Conservation (phyloP, 1,140 invertebrate genomes). For the Trichonephila clavipes region DNA sequence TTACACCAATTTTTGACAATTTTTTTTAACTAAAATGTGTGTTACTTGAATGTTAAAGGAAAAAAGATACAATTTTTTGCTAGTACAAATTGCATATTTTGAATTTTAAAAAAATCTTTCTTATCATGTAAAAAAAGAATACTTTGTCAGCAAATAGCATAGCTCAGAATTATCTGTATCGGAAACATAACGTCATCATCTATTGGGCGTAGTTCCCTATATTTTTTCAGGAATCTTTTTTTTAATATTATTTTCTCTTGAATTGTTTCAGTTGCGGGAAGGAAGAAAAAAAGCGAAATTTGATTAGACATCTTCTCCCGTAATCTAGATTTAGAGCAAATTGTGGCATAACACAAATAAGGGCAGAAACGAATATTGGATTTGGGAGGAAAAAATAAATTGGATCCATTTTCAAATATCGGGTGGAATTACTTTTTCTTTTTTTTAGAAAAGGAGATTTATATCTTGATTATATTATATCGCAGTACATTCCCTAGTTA, state of each 20-base stretch:
- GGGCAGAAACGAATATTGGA: background rate
- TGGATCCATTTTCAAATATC: conserved; percentile 4
- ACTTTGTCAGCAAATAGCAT: background rate
- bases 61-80: too few species aligned
- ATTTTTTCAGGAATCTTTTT: background rate
- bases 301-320: background rate
- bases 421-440: background rate
- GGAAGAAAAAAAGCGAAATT: background rate
- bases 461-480: background rate
- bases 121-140: background rate
- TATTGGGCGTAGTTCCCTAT: background rate
- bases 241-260: background rate
- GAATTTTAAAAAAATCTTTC: too few species aligned
- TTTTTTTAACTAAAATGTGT: too few species aligned
- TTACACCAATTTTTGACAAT: too few species aligned
- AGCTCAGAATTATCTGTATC: background rate
- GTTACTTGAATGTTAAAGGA: too few species aligned
- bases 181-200: too few species aligned
- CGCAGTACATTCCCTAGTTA: background rate
- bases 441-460: background rate
- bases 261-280: background rate
- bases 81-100: too few species aligned
- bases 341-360: conserved; percentile 19
- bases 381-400: conserved; percentile 14
- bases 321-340: background rate